Evolutionary conservation across 64 coral and sea anemone species (phyloP).

Genomic region (Montipora foliosa): DNA sequence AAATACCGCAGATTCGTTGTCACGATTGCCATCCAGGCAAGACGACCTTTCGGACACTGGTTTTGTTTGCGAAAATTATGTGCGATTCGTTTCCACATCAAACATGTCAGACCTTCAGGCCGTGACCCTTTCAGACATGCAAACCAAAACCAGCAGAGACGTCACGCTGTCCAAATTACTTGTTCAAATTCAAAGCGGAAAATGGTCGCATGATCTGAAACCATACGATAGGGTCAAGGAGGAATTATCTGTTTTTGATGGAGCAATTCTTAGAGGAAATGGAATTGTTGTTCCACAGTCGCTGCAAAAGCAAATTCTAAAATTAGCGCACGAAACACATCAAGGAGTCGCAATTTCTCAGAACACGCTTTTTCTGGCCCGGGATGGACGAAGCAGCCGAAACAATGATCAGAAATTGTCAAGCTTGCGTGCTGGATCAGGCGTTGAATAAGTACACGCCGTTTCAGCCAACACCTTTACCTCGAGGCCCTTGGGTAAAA

Average conservation of each 20-base stretch:
- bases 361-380: not conserved
- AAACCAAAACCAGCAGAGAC: constrained; percentile 25
- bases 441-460: constrained; percentile 27
- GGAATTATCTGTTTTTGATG: no score
- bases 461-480: not conserved
- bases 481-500: no score
- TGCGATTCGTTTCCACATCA: constrained; percentile 28
- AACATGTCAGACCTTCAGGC: constrained; percentile 23
- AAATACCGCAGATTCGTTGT: constrained; percentile 55
- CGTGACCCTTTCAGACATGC: constrained; percentile 32
- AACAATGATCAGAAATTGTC: not conserved
- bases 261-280: no score
- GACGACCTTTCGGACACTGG: not conserved
- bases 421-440: constrained; percentile 21
- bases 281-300: no score
- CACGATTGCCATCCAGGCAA: not conserved
- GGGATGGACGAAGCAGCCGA: no score
- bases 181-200: no score
- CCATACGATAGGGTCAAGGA: no score
- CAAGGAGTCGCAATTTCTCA: constrained; percentile 20
- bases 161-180: no score
- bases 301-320: no score
- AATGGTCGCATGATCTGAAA: no score
- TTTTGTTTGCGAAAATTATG: constrained; percentile 28
- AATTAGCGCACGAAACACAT: constrained; percentile 56